Evolutionary conservation across 2,113 vertebrate species (phyloP).

Genomic region (Sterna hirundo): DNA sequence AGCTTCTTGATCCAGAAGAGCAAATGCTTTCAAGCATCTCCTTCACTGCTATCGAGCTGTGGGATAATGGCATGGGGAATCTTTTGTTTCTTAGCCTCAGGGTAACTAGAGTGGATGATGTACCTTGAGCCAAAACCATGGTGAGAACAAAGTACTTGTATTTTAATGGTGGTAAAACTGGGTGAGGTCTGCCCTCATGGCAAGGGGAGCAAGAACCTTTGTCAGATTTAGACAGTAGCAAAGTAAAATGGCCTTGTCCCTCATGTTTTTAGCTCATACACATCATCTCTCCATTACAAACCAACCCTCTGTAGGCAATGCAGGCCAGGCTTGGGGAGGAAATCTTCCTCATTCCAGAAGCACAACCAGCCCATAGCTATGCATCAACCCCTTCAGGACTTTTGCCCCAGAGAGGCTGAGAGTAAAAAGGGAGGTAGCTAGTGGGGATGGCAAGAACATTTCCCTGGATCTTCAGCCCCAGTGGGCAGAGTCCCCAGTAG

Average conservation of each 20-base stretch:
- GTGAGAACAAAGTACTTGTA: background rate
- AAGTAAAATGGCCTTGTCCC: background rate
- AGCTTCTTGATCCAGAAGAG: slow-evolving; percentile 17
- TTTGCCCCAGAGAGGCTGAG: background rate
- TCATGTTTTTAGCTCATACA: background rate
- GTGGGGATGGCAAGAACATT: background rate
- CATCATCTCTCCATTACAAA: background rate
- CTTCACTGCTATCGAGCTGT: background rate
- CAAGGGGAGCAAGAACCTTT: background rate
- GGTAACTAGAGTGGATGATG: background rate
- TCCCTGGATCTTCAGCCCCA: background rate
- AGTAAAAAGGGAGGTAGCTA: background rate
- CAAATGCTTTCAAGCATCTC: background rate
- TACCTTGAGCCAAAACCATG: background rate
- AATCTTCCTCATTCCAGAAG: slow-evolving; percentile 53
- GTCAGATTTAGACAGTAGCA: background rate
- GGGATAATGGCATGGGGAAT: slow-evolving; percentile 15
- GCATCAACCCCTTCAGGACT: slow-evolving; percentile 42
- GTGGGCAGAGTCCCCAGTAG: background rate
- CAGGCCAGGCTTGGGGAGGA: slow-evolving; percentile 10
- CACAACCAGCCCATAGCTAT: slow-evolving; percentile 55
- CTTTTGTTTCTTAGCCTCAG: slow-evolving; percentile 42
- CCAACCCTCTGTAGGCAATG: slow-evolving; percentile 29
- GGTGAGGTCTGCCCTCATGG: background rate
- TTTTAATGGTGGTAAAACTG: background rate